A percentile compares a stretch with the other conserved stretches of the same genome.
These are phyloP conservation scores for Macrocentrus cingulum DNA, from an alignment of 1,140 invertebrate species.

Conservation along the genomic window DNA sequence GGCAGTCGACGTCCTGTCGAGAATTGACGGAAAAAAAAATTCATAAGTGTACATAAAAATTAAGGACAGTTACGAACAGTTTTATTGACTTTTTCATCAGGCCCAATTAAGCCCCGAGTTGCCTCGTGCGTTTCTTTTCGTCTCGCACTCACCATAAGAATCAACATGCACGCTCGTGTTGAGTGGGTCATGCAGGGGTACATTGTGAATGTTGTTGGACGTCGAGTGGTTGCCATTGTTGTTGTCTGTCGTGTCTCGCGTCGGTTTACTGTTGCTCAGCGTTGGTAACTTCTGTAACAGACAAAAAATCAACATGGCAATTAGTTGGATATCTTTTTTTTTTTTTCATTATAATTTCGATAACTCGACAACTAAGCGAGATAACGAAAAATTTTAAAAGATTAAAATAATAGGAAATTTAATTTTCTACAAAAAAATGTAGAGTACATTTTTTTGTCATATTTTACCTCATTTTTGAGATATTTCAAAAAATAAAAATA, in stretches of 20 bases:
- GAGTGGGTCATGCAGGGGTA: slow-evolving; percentile 51
- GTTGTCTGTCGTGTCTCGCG: slow-evolving; percentile 52
- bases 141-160: slow-evolving; percentile 39
- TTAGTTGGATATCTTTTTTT: no score
- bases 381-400: no score
- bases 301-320: no score
- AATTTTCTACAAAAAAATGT: no score
- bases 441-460: no score
- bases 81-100: slow-evolving; percentile 11
- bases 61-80: slow-evolving; percentile 8
- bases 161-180: slow-evolving; percentile 37
- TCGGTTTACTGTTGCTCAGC: slow-evolving; percentile 49
- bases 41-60: not conserved
- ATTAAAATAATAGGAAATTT: no score
- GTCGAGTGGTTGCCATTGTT: slow-evolving; percentile 56
- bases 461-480: no score
- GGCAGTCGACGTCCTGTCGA: slow-evolving; percentile 50
- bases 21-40: slow-evolving; percentile 10
- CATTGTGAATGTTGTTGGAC: slow-evolving; percentile 51
- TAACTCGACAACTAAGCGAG: no score
- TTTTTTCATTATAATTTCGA: not conserved
- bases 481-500: no score
- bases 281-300: slow-evolving; percentile 52
- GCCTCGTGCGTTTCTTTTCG: not conserved
- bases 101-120: not conserved